Conservation (phyloP, 2,888 invertebrate genomes). For the Omphaloscelis lunosa region DNA sequence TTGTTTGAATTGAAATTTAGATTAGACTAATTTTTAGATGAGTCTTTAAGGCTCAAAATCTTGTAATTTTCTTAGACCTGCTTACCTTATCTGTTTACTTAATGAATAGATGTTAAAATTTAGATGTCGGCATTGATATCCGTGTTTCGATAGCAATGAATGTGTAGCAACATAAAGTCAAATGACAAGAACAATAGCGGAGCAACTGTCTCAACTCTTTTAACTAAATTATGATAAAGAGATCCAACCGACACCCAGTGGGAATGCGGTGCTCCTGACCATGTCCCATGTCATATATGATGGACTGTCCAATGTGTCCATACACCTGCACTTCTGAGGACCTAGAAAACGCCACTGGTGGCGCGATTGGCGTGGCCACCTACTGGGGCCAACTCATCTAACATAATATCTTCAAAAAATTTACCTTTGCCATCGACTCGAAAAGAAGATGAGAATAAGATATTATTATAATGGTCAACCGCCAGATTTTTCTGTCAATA, state of each 20-base stretch:
- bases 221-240: neutral
- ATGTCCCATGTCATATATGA: too few relatives aligned
- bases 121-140: neutral
- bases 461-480: neutral
- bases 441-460: neutral
- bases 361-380: too few relatives aligned
- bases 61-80: neutral
- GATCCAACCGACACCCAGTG: neutral
- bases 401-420: too few relatives aligned
- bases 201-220: too few relatives aligned
- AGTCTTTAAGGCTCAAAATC: slow-evolving; percentile 14
- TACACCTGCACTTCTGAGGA: too few relatives aligned
- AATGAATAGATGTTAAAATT: slow-evolving; percentile 1
- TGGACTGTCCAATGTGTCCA: too few relatives aligned
- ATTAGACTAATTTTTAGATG: slow-evolving; percentile 34
- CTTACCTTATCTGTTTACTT: neutral
- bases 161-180: neutral
- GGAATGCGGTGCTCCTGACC: too few relatives aligned
- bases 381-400: too few relatives aligned
- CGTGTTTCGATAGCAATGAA: slow-evolving; percentile 1
- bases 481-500: neutral
- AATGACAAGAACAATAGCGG: neutral
- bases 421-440: too few relatives aligned
- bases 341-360: too few relatives aligned
- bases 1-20: slow-evolving; percentile 43